Percentiles rank a stretch among this genome's conserved stretches.
These are phyloP conservation scores for Chrysolina haemoptera DNA, from an alignment of 2,888 invertebrate species.

Conservation along the genomic window DNA sequence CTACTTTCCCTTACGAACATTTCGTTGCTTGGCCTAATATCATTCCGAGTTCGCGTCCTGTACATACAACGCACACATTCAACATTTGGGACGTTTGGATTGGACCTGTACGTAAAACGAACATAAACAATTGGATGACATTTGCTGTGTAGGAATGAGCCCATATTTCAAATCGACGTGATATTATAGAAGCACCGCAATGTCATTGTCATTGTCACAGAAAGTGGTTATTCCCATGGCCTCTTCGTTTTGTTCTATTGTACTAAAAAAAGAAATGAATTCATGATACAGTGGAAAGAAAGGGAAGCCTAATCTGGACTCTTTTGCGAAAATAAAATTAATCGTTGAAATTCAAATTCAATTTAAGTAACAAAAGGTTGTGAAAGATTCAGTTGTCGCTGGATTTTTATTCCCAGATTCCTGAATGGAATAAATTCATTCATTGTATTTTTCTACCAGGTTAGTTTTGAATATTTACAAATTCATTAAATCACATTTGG, in stretches of 20 bases:
- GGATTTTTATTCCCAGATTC: slow-evolving; percentile 4
- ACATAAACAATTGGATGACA: too few species aligned
- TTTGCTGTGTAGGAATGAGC: too few species aligned
- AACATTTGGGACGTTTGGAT: too few species aligned
- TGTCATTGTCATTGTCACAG: neutral
- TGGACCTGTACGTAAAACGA: too few species aligned
- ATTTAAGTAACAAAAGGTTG: slow-evolving; percentile 11
- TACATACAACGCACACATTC: too few species aligned
- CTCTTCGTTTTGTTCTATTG: neutral
- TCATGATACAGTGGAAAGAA: neutral
- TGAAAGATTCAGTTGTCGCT: neutral
- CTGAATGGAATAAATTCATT: neutral
- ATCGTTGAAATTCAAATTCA: neutral
- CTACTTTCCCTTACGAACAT: too few species aligned
- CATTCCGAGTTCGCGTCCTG: too few species aligned
- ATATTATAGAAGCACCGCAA: neutral
- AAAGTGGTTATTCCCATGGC: neutral
- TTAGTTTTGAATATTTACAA: slow-evolving; percentile 1
- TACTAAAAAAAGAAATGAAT: neutral
- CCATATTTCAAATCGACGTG: too few species aligned
- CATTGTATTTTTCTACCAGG: neutral
- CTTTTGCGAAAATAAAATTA: neutral
- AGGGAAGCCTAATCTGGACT: neutral
- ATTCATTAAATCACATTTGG: neutral
- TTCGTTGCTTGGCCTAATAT: too few species aligned